Evolutionary conservation across 2,888 invertebrate species (phyloP), one percentile per base, ranked within the genome.

Genomic region (Drosophila paracracens): DNA sequence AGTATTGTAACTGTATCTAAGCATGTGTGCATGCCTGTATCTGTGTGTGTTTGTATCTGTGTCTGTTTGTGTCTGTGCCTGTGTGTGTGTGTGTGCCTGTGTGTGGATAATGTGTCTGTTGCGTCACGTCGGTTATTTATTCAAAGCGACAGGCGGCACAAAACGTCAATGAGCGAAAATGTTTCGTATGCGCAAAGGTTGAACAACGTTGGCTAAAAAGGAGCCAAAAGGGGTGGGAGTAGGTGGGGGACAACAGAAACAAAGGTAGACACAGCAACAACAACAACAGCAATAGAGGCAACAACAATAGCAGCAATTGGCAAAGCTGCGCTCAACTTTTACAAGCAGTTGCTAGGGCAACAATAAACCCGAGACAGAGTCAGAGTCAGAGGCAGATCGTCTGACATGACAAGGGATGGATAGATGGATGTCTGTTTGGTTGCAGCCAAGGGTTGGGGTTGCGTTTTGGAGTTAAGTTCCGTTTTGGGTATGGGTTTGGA

Each of bases 141-240:
- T 88, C 82, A 88, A 90, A 86, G 76, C 77, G 90, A 91, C 92
- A 92, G 89, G 74, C 89, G 86, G 90, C 90, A 81, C 79, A 89
- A 91, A 91, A 91, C 82, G 89, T 91, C 92, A 91, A 89, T 90
- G 88, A 79, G 78, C 80, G 67, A 83, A 82, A 82, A 79, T 82
- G 29, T 82, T 84, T 70, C 79, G 75, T 81, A 76, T 81, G 74
- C 88, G 66, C 81, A 76, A 72, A 77, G 80, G 78, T 76, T 83
- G 67, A 57, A 60, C 16, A 62, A 79, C 69, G 66, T 72, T 70
- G 67, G 68, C 65, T 70, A 54, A 65, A 54, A 43, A 61, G 51
- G 36, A 50, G 33, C 43, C 50, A 31, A 6, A n/a, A 2, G 0
- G 16, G 40, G 11, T 13, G 6, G 35, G n/a, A 21, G 13, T 36